A percentile compares a stretch with the other conserved stretches of the same genome.
These are phyloP conservation scores for Castor canadensis DNA, from an alignment of 2,113 vertebrate genomes.

Conservation along the genomic window DNA sequence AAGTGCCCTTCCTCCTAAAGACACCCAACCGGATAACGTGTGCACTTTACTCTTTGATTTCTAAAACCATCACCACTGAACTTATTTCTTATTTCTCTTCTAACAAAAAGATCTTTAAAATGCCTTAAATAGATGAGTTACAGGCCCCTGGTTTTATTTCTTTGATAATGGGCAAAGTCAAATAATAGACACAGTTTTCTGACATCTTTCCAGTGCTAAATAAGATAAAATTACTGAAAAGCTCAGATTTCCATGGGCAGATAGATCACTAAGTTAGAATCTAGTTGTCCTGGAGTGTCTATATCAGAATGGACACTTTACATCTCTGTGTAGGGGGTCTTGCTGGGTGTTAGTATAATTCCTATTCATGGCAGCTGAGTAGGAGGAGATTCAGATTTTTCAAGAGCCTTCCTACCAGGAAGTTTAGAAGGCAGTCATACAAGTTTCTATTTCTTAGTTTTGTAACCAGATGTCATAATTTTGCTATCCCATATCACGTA, in stretches of 20 bases:
- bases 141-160: slow-evolving; percentile 52
- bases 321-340: neutral
- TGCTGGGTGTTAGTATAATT: neutral
- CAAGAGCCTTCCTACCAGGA: neutral
- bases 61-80: slow-evolving; percentile 54
- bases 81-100: slow-evolving; percentile 53
- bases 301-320: neutral
- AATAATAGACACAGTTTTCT: slow-evolving; percentile 17
- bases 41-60: slow-evolving; percentile 45
- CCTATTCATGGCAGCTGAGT: neutral
- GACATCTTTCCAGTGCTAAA: neutral
- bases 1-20: slow-evolving; percentile 58
- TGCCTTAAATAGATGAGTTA: slow-evolving; percentile 56
- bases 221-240: slow-evolving; percentile 1
- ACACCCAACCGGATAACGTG: slow-evolving; percentile 40
- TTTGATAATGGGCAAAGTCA: slow-evolving; percentile 22
- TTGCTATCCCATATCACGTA: neutral
- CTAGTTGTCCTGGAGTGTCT: neutral
- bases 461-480: neutral
- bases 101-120: slow-evolving; percentile 49
- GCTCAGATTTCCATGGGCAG: slow-evolving; percentile 26
- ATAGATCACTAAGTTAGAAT: slow-evolving; percentile 23
- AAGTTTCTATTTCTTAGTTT: slow-evolving; percentile 23
- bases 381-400: neutral
- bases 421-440: neutral